Conservation (phyloP, 2,113 vertebrate genomes). For the Cinclus cinclus region DNA sequence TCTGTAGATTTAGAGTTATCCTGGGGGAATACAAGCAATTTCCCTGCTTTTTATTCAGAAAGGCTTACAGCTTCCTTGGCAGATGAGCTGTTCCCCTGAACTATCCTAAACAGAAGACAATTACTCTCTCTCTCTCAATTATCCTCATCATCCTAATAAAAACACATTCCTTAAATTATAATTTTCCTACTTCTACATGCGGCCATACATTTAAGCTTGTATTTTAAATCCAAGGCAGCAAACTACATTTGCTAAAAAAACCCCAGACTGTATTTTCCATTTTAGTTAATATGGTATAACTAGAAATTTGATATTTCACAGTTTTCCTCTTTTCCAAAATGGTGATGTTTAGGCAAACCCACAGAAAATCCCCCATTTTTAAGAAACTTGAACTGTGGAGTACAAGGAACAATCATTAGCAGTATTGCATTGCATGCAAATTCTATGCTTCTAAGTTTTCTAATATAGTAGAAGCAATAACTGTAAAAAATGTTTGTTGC, state of each 20-base stretch:
- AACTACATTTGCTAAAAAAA: not conserved
- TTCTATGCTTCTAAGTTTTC: not conserved
- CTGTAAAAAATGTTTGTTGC: not conserved
- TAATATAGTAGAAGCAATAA: not conserved
- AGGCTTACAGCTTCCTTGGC: not conserved
- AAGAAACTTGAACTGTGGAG: not conserved
- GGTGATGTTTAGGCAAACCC: not conserved
- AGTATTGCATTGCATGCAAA: not conserved
- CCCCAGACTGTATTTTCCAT: not conserved
- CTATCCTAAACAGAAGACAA: not conserved
- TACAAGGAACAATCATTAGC: not conserved
- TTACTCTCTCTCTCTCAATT: not conserved
- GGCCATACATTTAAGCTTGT: not conserved
- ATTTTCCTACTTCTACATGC: not conserved
- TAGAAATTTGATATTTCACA: not conserved
- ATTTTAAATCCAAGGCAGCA: not conserved
- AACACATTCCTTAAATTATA: not conserved
- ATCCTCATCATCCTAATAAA: not conserved
- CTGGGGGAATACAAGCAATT: not conserved
- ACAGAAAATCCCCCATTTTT: not conserved
- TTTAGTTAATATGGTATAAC: not conserved
- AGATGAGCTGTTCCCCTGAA: not conserved
- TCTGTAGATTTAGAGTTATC: not conserved
- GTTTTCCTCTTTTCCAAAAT: not conserved
- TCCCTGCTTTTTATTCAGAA: not conserved